A percentile compares a stretch with the other conserved stretches of the same genome.
These are phyloP conservation scores for Colaptes auratus DNA, from an alignment of 2,113 vertebrate genomes.

Conservation along the genomic window DNA sequence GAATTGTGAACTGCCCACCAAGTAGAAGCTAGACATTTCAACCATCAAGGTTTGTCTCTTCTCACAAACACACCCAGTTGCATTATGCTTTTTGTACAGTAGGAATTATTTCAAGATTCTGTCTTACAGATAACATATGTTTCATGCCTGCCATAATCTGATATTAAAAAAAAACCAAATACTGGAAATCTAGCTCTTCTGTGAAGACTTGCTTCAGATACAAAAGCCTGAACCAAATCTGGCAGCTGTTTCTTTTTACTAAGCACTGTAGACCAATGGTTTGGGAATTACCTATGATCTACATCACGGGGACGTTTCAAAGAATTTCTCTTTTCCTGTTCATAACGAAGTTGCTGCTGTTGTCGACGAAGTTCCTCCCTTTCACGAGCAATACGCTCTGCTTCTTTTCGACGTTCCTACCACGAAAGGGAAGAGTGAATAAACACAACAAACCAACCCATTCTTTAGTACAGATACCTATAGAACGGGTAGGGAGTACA, in stretches of 20 bases:
- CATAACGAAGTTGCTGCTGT: slow-evolving; percentile 96
- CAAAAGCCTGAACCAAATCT: background rate
- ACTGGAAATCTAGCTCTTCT: background rate
- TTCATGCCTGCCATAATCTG: background rate
- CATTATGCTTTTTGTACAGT: rapidly evolving
- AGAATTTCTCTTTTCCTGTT: slow-evolving; percentile 95
- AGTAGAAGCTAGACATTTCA: background rate
- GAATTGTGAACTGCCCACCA: background rate
- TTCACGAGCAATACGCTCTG: slow-evolving; percentile 91
- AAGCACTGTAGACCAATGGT: background rate
- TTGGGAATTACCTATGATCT: slow-evolving; percentile 85
- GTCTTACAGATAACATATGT: background rate
- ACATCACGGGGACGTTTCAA: slow-evolving; percentile 93
- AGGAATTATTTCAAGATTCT: background rate
- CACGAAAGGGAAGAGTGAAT: background rate
- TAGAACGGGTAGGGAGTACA: background rate
- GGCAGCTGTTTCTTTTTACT: background rate
- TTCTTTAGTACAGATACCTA: background rate
- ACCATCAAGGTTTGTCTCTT: background rate
- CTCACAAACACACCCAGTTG: background rate
- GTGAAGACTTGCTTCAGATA: background rate
- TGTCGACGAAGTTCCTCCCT: slow-evolving; percentile 93
- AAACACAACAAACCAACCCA: background rate
- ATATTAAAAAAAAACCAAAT: background rate
- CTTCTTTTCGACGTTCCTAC: slow-evolving; percentile 95